Base-by-base conservation (phyloP, 2,888 invertebrate genomes). In the Drosophila borborema region DNA sequence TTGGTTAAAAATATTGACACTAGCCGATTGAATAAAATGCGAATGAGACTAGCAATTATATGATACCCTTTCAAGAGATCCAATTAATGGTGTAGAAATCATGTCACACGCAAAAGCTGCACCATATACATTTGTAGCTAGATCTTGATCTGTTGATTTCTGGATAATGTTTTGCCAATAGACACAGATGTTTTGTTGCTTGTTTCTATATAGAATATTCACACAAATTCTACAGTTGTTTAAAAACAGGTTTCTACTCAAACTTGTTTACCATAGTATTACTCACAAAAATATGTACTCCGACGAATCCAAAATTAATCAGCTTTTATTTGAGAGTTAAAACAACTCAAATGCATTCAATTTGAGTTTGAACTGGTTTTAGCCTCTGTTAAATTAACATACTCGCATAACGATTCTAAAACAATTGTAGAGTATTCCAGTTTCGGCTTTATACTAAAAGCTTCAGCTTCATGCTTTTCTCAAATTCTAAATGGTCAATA, bases 401-500 rank as follows among this genome's bases (percentile, higher is more conserved):
- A 46, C 20, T 43, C 3, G 18, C 43, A 12, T 46, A 46, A 14
- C 16, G n/a, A n/a, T n/a, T n/a, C n/a, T 28, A 0, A 8, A 14
- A 1, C 7, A 14, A 3, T 34, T 51, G 8, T 31, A 69, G 73
- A n/a, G 71, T 59, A 72, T 64, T 43, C n/a, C 3, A 2, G 1
- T 9, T 12, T 28, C 46, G 51, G 7, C 12, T 34, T 10, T n/a
- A 1, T 2, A 9, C 12, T 3, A 12, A n/a, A 0, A 0, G 2
- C 14, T 41, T 34, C 49, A 0, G 2, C 14, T 41, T 34, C 49
- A 18, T 51, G n/a, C 31, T 10, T 38, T 31, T 31, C 20, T 34
- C 14, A 46, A 43, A 54, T 54, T 54, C 38, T 23, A 48, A 20
- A 40, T 72, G 65, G 70, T 81, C 73, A 86, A 84, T 84, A 65